These are phyloP conservation scores for Drosophila aff. DNA, from an alignment of 1,140 invertebrate genomes.

Conservation along the genomic window DNA sequence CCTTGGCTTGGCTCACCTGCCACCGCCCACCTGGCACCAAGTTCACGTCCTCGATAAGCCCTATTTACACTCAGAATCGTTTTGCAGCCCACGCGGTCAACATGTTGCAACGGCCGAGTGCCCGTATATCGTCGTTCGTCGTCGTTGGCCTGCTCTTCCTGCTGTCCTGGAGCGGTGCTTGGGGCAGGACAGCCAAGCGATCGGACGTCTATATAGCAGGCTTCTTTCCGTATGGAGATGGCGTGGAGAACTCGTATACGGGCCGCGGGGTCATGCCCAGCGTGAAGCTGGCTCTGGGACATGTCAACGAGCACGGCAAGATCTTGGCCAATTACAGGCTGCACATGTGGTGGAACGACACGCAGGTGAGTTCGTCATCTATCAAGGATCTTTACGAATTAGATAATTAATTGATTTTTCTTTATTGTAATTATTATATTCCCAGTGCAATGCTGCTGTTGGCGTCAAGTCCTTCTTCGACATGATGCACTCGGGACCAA, in stretches of 20 bases:
- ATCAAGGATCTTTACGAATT: neutral
- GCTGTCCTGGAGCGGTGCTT: constrained; percentile 13
- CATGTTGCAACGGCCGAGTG: constrained; percentile 44
- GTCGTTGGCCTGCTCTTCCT: constrained; percentile 33
- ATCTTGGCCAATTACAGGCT: constrained; percentile 94
- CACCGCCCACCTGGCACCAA: constrained; percentile 21
- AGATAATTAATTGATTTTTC: too few relatives aligned
- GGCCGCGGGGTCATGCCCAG: constrained; percentile 97
- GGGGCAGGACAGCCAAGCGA: constrained; percentile 70
- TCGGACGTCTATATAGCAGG: constrained; percentile 95
- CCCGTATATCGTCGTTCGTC: constrained; percentile 1
- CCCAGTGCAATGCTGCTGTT: constrained; percentile 98
- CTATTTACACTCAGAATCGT: constrained; percentile 33
- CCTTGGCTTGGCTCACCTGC: constrained; percentile 13
- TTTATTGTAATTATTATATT: constrained; percentile 41
- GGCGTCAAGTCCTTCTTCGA: constrained; percentile 99
- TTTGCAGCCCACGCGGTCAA: constrained; percentile 46
- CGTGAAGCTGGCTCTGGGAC: constrained; percentile 95
- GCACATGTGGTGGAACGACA: constrained; percentile 98
- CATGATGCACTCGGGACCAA: constrained; percentile 96
- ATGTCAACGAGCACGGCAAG: constrained; percentile 95
- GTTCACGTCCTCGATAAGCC: constrained; percentile 41
- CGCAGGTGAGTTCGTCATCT: constrained; percentile 89
- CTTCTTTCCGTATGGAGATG: constrained; percentile 94
- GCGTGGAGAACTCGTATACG: constrained; percentile 90